phyloP scores from a whole-genome alignment of 2,888 invertebrate genomes.

The Drosophila greeni region DNA sequence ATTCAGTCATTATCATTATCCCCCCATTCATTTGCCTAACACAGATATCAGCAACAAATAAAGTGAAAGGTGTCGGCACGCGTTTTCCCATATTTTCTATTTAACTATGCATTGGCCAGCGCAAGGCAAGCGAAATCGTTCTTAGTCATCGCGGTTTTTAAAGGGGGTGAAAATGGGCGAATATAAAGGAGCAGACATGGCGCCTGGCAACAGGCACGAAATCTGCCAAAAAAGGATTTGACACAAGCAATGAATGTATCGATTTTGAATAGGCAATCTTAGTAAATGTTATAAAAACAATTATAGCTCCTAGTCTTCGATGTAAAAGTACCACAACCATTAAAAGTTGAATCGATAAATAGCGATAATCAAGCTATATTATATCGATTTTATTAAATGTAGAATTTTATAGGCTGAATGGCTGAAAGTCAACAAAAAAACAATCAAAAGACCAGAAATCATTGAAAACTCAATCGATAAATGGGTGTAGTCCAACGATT shows the following conservation, averaged over 20 bases:
- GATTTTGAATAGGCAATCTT: neutral
- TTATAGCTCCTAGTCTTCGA: neutral
- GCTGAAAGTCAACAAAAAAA: too few species aligned
- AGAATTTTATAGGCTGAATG: too few species aligned
- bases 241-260: neutral
- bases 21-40: constrained; percentile 51
- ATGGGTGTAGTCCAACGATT: constrained; percentile 1
- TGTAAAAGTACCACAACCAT: neutral
- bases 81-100: constrained; percentile 57
- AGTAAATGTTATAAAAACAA: neutral
- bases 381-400: too few species aligned
- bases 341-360: neutral
- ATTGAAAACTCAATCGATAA: neutral
- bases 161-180: neutral
- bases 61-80: constrained; percentile 70
- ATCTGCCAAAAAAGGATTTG: neutral
- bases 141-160: constrained; percentile 23
- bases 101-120: constrained; percentile 10
- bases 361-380: neutral
- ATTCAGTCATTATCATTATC: constrained; percentile 37
- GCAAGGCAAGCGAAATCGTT: constrained; percentile 34
- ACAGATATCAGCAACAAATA: constrained; percentile 47
- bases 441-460: neutral
- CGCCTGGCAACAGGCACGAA: constrained; percentile 27
- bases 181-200: neutral